Percentiles rank a stretch among this genome's conserved stretches.
Conservation (phyloP, 2,888 invertebrate genomes). For the Drepanosiphum platanoidis region DNA sequence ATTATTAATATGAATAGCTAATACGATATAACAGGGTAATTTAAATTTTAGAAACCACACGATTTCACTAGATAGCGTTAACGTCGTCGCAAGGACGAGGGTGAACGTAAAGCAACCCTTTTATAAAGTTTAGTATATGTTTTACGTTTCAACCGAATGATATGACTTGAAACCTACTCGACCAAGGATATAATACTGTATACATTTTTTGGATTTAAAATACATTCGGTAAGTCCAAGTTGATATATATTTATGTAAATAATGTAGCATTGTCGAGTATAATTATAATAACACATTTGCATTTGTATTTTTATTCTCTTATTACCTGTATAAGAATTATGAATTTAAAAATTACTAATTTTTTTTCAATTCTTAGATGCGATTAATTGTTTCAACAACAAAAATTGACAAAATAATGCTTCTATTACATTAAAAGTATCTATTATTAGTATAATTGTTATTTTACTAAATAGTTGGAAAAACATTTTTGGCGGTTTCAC, state of each 20-base stretch:
- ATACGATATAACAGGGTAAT: slow-evolving; percentile 19
- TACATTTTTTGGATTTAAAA: background rate
- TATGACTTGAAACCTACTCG: slow-evolving; percentile 12
- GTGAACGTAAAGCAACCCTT: slow-evolving; percentile 30
- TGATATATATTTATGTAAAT: too few relatives aligned
- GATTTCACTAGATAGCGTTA: slow-evolving; percentile 50
- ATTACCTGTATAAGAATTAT: too few relatives aligned
- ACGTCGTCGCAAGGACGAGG: slow-evolving; percentile 10
- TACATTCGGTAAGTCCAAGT: slow-evolving; percentile 5
- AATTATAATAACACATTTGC: background rate
- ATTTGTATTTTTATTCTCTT: background rate
- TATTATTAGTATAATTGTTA: too few relatives aligned
- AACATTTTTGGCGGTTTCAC: too few relatives aligned
- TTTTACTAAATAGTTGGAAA: too few relatives aligned
- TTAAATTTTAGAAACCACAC: background rate
- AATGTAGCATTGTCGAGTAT: background rate
- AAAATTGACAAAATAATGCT: too few relatives aligned
- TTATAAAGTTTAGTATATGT: slow-evolving; percentile 47
- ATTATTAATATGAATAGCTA: slow-evolving; percentile 17
- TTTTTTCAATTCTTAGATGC: too few relatives aligned
- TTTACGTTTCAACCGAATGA: slow-evolving; percentile 36
- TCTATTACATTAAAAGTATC: too few relatives aligned
- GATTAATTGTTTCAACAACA: too few relatives aligned
- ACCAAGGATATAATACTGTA: background rate
- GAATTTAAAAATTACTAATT: too few relatives aligned